Evolutionary conservation across 2,888 invertebrate species (phyloP), one percentile per base, ranked within the genome.

Genomic region (Drosophila limbata): DNA sequence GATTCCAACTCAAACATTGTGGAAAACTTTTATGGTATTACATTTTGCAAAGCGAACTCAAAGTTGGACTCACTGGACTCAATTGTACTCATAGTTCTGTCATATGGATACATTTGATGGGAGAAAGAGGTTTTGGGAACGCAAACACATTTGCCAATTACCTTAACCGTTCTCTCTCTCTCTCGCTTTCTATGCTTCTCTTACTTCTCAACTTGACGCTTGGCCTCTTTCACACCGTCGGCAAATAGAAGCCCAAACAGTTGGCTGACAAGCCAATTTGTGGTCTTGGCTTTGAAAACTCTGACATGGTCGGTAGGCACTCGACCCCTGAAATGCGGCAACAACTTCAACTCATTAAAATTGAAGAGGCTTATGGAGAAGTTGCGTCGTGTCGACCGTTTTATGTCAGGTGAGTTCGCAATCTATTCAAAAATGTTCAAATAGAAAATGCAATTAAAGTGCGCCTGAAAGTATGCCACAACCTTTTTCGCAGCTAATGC

Each of bases 291-390:
- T 64, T 60, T 76, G 48, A 53, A 57, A 64, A 64, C 45, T 71
- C 61, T 77, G 50, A 65, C 76, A 63, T 60, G 40, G 28, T 57
- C 50, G 56, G 48, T 40, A 33, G 52, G 19, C 47, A 55, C 37
- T 62, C 51, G 48, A 61, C 65, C 73, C 71, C 62, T 69, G 45
- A 71, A 77, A 50, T 64, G 57, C 45, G 69, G 68, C 55, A 56
- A 67, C 64, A 78, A 69, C 74, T 70, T 72, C 35, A 79, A 79
- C 78, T 84, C 80, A 83, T 83, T 83, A 83, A 80, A 83, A 67
- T 57, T 77, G 69, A 70, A 80, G 73, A 53, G 73, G 77, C 62
- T 61, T 55, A 35, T 33, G 48, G 33, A 65, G 73, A 78, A 78
- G 70, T 72, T 81, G 67, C 55, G 47, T 51, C 59, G 37, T 39